These are phyloP conservation scores for Vidua macroura DNA, from an alignment of 2,113 vertebrate genomes.

Conservation along the genomic window DNA sequence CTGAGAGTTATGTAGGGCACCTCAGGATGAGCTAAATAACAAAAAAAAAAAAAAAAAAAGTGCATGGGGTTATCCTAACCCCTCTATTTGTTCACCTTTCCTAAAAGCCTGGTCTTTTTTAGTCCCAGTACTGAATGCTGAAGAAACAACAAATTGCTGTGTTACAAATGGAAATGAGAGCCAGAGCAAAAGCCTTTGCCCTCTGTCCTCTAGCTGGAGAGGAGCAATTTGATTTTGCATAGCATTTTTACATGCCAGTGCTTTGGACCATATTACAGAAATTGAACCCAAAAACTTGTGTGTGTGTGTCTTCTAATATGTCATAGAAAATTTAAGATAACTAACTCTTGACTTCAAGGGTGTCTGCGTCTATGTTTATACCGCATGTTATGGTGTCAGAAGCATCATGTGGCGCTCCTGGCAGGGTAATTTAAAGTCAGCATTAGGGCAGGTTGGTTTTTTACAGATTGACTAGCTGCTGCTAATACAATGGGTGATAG, in stretches of 20 bases:
- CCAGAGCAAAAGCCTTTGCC: background rate
- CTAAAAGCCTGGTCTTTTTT: background rate
- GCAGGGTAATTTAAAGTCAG: background rate
- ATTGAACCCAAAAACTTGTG: background rate
- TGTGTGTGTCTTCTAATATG: background rate
- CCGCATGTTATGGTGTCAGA: accelerated
- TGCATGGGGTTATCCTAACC: background rate
- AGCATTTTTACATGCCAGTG: background rate
- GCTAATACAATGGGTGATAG: background rate
- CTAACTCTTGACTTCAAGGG: background rate
- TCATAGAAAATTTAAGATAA: background rate
- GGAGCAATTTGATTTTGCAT: background rate
- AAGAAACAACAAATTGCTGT: background rate
- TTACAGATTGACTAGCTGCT: background rate
- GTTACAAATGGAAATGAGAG: background rate
- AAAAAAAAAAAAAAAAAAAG: background rate
- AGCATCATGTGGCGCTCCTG: background rate
- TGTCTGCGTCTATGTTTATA: background rate
- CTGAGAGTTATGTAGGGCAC: background rate
- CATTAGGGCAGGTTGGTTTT: background rate
- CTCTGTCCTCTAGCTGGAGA: background rate
- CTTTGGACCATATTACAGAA: background rate
- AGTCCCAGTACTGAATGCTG: background rate
- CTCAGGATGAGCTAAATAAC: background rate
- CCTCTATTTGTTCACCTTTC: background rate